Conservation (phyloP, 2,113 vertebrate genomes). For the Phycodurus eques region DNA sequence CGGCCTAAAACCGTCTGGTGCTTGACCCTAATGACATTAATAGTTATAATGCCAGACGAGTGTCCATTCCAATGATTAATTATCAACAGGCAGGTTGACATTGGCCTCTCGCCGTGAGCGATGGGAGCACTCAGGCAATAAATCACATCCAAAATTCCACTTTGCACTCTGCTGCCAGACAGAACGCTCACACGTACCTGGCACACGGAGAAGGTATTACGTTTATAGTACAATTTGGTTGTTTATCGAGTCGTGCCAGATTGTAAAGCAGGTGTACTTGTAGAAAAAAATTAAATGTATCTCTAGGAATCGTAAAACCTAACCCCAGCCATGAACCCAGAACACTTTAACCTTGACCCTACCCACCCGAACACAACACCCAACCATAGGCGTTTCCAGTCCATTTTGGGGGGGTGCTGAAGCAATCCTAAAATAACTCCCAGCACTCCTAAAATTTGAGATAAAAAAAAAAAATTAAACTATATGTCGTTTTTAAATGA, state of each 20-base stretch:
- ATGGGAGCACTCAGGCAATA: conserved; percentile 28
- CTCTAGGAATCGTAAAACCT: no score
- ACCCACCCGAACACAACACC: no score
- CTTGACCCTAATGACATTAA: not conserved
- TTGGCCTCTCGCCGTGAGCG: conserved; percentile 9
- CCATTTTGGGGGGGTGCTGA: no score
- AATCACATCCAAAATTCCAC: conserved; percentile 58
- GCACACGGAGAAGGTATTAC: conserved; percentile 21
- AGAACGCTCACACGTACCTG: conserved; percentile 24
- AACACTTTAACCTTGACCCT: no score
- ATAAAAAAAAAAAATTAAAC: no score
- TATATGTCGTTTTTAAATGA: no score
- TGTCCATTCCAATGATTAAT: not conserved
- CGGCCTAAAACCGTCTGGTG: no score
- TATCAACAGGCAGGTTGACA: conserved; percentile 9
- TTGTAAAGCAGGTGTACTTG: not conserved
- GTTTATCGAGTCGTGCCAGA: not conserved
- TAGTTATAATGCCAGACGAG: not conserved
- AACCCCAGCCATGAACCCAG: no score
- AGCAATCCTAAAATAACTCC: no score
- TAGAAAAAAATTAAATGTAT: no score
- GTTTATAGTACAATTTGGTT: conserved; percentile 12
- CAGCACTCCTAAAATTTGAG: no score
- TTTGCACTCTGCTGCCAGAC: conserved; percentile 56
- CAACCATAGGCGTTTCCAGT: no score